Evolutionary conservation across 2,888 invertebrate species (phyloP), one percentile per base, ranked within the genome.

Genomic region (Onthophagus sagittarius): DNA sequence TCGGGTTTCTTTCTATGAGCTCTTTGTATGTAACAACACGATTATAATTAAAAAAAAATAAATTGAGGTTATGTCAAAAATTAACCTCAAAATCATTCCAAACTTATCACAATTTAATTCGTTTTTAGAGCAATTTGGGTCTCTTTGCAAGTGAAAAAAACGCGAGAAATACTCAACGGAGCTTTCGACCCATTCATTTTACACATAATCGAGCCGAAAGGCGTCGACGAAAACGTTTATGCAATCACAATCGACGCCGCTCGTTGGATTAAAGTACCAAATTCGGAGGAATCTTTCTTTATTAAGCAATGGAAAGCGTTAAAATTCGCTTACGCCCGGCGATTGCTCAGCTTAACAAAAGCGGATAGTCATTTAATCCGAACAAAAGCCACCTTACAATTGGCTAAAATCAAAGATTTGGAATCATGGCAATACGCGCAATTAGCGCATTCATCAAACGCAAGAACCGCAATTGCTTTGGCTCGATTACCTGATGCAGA

Each of bases 401-500:
- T 94, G 13, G 90, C 91, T 0, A 87, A 88, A 39, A 88, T 93
- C 77, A 91, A 90, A 81, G 88, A 90, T 80, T 87, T 93, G 64
- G 82, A 84, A 69, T 77, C 82, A 72, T 85, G 85, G 84, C 85
- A 86, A 76, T 85, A 80, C 77, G 80, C 82, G 71, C 91, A 93
- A 80, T 87, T 96, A 75, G 94, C 96, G 4, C 94, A 95, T 85
- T 91, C 93, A 77, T 88, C 94, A 78, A 93, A 95, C 85, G 88
- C 90, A 67, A 87, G 89, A 77, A 94, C 94, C 0, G 92, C 94
- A 1, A 90, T 95, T 0, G 90, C 92, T 1, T 86, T 97, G 71
- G 95, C 96, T 0, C 88, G 95, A 78, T 74, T 71, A 5, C 84
- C 86, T 62, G 89, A 90, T 63, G 91, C 90, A 1, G 93, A 95